Conservation (phyloP, 2,888 invertebrate species). For the Phyllotreta striolata region DNA sequence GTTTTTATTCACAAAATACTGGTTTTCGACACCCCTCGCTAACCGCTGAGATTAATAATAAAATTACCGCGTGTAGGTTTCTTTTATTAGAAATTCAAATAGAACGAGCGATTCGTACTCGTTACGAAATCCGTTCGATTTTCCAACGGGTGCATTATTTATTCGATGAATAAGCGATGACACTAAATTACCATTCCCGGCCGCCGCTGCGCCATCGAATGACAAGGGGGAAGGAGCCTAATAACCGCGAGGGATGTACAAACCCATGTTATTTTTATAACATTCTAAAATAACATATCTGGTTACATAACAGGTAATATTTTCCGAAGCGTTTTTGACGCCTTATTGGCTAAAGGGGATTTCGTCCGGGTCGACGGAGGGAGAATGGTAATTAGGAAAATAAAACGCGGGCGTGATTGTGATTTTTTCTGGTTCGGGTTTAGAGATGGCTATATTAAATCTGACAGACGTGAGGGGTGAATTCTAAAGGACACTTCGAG, state of each 20-base stretch:
- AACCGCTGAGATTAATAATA: no score
- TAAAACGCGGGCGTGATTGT: slow-evolving; percentile 8
- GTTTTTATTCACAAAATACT: no score
- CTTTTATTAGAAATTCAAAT: no score
- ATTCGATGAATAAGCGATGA: not conserved
- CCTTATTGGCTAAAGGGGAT: slow-evolving; percentile 18
- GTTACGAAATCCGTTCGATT: not conserved
- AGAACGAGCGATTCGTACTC: no score
- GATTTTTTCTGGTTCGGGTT: slow-evolving; percentile 6
- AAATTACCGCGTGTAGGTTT: no score
- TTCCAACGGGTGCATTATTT: not conserved
- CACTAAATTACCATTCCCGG: not conserved
- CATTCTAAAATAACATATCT: slow-evolving; percentile 33
- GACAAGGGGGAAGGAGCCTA: slow-evolving; percentile 30
- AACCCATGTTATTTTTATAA: slow-evolving; percentile 38
- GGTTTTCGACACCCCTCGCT: no score
- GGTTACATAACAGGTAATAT: slow-evolving; percentile 39
- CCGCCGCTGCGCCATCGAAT: slow-evolving; percentile 13
- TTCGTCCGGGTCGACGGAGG: slow-evolving; percentile 1
- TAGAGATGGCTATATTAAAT: slow-evolving; percentile 10
- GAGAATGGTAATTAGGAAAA: slow-evolving; percentile 14
- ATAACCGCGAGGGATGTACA: slow-evolving; percentile 27
- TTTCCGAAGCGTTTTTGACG: slow-evolving; percentile 24
- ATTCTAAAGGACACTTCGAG: not conserved
- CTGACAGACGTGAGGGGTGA: slow-evolving; percentile 1